Base-by-base conservation (phyloP, 2,797 vertebrate genomes). In the Gastrophryne carolinensis region DNA sequence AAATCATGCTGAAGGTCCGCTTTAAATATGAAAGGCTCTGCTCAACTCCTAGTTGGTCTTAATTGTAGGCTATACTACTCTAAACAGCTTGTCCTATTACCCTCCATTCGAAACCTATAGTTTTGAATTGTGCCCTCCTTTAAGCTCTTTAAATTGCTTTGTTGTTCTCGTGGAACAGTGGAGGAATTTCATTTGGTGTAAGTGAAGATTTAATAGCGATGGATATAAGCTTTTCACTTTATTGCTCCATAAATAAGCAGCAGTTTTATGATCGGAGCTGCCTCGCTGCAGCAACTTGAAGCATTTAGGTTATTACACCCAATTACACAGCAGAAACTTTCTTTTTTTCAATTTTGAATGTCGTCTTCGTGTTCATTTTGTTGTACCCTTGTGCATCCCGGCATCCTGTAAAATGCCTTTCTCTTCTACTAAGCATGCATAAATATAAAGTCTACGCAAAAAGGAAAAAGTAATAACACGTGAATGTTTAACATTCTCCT, bases 221-320 rank as follows among this genome's bases (percentile, higher is more conserved):
- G 27, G 35, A 37, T 74, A 30, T 37, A 27, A 37, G 52, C 29
- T 44, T 49, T 57, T 12, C 39, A 37, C 32, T 58, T 67, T 74
- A 74, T 74, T 58, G 29, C 63, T 47, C 37, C 17, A 67, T 65
- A 67, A 66, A 74, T 74, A 37, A 74, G 37, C 29, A 15, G 6
- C 52, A 50, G 49, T 32, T 74, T 74, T 74, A 67, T 74, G 72
- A 56, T 47, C 63, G 21, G 37, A 47, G n/a, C 27, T 12, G 52
- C 17, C 61, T 50, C 13, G 15, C 62, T 44, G 61, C 26, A 13
- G 39, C 49, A 56, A 13, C 26, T 30, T 29, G 24, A 30, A 47
- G 30, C 9, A 26, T 6, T 29, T 15, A 5, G 3, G 47, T 67
- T 60, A 60, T 74, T 60, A 29, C 53, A 11, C 10, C 6, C 2